A percentile compares a stretch with the other conserved stretches of the same genome.
phyloP scores from a whole-genome alignment of 2,888 invertebrate genomes.

The Neoaliturus tenellus region DNA sequence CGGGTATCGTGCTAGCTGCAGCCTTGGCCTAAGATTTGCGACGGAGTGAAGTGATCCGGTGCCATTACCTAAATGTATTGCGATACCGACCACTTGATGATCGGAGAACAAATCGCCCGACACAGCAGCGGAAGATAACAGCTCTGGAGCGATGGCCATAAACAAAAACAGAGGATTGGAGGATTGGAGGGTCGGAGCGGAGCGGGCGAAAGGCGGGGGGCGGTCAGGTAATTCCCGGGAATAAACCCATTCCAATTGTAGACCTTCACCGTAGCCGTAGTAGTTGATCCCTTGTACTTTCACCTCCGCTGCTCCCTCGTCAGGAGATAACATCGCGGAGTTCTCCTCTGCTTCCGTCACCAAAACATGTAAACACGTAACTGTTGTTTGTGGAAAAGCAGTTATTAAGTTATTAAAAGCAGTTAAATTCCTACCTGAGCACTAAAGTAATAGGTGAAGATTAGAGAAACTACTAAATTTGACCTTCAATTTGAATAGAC shows the following conservation, averaged over 20 bases:
- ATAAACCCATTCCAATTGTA: constrained; percentile 30
- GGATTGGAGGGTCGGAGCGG: background rate
- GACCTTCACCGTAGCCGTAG: constrained; percentile 3
- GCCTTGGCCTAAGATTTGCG: background rate
- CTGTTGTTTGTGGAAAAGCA: no score
- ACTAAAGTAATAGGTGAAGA: no score
- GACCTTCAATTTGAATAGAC: no score
- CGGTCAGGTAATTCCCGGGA: background rate
- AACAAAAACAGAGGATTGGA: background rate
- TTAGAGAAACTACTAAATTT: no score
- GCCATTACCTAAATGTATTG: background rate
- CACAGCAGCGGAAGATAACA: background rate
- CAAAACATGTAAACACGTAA: no score
- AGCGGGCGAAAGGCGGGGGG: background rate
- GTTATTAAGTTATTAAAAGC: no score
- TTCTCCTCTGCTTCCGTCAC: background rate
- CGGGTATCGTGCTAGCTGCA: background rate
- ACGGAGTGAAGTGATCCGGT: background rate
- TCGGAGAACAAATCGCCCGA: background rate
- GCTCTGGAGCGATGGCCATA: background rate
- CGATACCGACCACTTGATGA: background rate
- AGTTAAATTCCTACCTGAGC: no score
- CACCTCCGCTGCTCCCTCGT: background rate
- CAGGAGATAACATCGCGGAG: background rate
- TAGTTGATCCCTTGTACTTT: background rate